Conservation (phyloP, 2,888 invertebrate genomes). For the Helleia helle region DNA sequence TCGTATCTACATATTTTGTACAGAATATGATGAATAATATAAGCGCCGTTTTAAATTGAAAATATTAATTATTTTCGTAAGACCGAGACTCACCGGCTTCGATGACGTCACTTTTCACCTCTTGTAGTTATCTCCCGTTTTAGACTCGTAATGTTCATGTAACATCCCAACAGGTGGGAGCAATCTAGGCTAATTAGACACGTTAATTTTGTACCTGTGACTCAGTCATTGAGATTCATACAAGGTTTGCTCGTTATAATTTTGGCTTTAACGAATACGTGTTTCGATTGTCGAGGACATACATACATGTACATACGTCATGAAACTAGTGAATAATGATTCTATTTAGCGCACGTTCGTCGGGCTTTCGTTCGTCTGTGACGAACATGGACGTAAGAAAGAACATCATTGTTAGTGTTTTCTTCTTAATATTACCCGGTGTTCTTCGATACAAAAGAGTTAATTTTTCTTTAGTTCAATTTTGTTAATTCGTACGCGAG, state of each 20-base stretch:
- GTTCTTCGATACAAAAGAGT: too few species aligned
- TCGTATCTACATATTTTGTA: too few species aligned
- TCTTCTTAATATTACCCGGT: too few species aligned
- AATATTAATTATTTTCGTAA: too few species aligned
- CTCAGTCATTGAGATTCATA: slow-evolving; percentile 31
- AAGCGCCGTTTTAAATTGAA: too few species aligned
- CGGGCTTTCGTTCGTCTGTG: too few species aligned
- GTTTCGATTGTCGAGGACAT: slow-evolving; percentile 10
- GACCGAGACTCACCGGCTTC: background rate
- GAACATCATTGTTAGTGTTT: background rate
- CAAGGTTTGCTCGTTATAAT: slow-evolving; percentile 16
- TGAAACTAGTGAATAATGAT: background rate
- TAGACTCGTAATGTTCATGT: slow-evolving; percentile 19
- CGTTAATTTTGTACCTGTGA: slow-evolving; percentile 54
- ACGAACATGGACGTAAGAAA: too few species aligned
- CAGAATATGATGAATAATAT: too few species aligned
- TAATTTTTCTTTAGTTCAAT: too few species aligned
- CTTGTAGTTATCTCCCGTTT: slow-evolving; percentile 6
- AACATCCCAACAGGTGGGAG: slow-evolving; percentile 20
- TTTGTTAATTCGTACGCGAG: too few species aligned
- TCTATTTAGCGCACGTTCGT: too few species aligned
- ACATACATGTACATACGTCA: slow-evolving; percentile 6
- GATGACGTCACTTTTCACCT: slow-evolving; percentile 6
- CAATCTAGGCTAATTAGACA: slow-evolving; percentile 35
- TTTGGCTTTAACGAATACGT: slow-evolving; percentile 12